Evolutionary conservation across 2,797 vertebrate species (phyloP).

Genomic region (Myotis pilosus): DNA sequence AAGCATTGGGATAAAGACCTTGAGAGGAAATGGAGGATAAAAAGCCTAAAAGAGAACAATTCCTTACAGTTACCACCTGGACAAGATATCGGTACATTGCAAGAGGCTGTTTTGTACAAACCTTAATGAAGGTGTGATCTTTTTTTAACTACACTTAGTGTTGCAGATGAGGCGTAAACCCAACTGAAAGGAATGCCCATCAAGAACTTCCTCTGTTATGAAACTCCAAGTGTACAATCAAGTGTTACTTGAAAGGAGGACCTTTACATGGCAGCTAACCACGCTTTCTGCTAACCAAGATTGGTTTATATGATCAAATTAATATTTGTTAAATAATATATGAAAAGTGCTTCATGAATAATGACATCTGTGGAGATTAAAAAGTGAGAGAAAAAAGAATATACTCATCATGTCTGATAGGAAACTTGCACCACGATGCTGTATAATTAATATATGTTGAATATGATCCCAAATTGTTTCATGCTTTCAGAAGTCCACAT

Average conservation of each 20-base stretch:
- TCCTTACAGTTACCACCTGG: constrained; percentile 41
- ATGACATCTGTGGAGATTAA: constrained; percentile 69
- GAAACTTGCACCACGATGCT: constrained; percentile 70
- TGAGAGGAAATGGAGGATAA: constrained; percentile 40
- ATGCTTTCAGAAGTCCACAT: constrained; percentile 54
- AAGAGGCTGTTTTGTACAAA: not conserved
- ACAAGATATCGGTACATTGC: constrained; percentile 57
- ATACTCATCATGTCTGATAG: constrained; percentile 7
- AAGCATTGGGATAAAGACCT: not conserved
- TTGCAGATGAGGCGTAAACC: constrained; percentile 14
- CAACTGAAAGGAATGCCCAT: constrained; percentile 30
- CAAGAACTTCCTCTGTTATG: constrained; percentile 42
- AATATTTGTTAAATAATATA: constrained; percentile 76
- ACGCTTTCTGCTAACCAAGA: constrained; percentile 63
- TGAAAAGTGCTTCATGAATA: constrained; percentile 77
- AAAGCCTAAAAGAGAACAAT: constrained; percentile 47
- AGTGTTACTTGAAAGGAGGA: constrained; percentile 58
- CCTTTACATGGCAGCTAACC: constrained; percentile 75
- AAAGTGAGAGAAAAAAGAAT: constrained; percentile 60
- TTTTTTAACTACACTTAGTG: constrained; percentile 46
- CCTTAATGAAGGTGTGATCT: constrained; percentile 52
- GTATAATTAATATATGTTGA: constrained; percentile 66
- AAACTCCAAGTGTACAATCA: constrained; percentile 44
- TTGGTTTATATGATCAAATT: constrained; percentile 57
- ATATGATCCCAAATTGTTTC: constrained; percentile 66